Evolutionary conservation across 2,888 invertebrate species (phyloP).

Genomic region (Ecdyonurus torrentis): DNA sequence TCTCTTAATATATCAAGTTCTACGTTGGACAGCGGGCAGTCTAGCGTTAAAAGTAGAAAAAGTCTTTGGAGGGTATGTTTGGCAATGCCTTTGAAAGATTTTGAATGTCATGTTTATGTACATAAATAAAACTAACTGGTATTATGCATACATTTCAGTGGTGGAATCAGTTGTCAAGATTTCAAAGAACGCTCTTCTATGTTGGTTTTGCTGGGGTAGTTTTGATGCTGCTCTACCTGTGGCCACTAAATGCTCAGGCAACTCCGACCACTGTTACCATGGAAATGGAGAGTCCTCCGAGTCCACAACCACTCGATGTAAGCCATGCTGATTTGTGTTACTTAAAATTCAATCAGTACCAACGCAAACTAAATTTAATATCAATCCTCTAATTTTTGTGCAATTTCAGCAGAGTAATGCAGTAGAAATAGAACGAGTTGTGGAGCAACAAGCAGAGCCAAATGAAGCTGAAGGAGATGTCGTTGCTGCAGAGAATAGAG

Average conservation of each 20-base stretch:
- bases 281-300: not conserved
- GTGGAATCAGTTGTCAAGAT: constrained; percentile 73
- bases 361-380: no score
- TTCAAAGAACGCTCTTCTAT: constrained; percentile 62
- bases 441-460: not conserved
- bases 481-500: not conserved
- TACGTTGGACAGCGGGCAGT: not conserved
- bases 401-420: not conserved
- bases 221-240: constrained; percentile 4
- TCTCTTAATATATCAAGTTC: constrained; percentile 7
- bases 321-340: no score
- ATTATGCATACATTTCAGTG: no score
- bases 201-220: constrained; percentile 2
- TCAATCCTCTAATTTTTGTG: not conserved
- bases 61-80: constrained; percentile 28
- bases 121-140: no score
- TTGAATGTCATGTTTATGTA: no score
- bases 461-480: not conserved
- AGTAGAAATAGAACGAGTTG: not conserved
- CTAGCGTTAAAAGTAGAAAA: constrained; percentile 13
- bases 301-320: not conserved
- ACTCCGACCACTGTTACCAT: not conserved
- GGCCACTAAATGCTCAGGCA: not conserved
- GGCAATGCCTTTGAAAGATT: constrained; percentile 5
- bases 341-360: no score